Base-by-base conservation (phyloP, 1,140 invertebrate species). In the Eumaeus atala region DNA sequence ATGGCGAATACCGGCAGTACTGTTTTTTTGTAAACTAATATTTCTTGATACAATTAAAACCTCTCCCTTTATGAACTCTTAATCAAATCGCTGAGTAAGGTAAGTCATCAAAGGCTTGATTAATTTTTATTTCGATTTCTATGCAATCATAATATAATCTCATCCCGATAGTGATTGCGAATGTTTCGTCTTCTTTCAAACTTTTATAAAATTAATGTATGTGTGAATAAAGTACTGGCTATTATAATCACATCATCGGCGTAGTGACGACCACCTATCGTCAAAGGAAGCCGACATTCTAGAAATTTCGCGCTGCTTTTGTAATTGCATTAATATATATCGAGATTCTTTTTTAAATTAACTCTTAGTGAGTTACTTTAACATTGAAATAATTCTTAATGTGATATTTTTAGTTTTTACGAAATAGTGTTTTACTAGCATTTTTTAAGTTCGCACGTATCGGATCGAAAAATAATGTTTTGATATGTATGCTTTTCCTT, bases 161-260 rank as follows among this genome's bases (percentile, higher is more conserved):
- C 58, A 55, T 73, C 40, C 72, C 62, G 62, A 62, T 66, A 65
- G 59, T 72, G 62, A 71, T 77, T 74, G 67, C 68, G 55, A 77
- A 76, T 76, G 68, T 70, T 14, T 44, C 40, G 17, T 44, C 14
- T 44, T n/a, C 40, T 44, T 44, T 67, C 34, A 16, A 54, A 47
- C n/a, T 47, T 44, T 44, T 54, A 54, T 53, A 47, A 53, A 72
- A 70, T 72, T 70, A 72, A 67, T 59, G 57, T 48, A 66, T 71
- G 66, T 72, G 70, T 72, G 75, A 60, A 67, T 75, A 72, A 77
- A 78, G 70, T 86, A 72, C 78, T 69, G n/a, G 76, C 74, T 82
- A 86, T 86, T 84, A 84, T 86, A 84, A 86, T 80, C 77, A 78
- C 83, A 82, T 86, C 77, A 86, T 58, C 66, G 58, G 58, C 61